Base-by-base conservation (phyloP, 2,888 invertebrate genomes). In the Elmis aenea region DNA sequence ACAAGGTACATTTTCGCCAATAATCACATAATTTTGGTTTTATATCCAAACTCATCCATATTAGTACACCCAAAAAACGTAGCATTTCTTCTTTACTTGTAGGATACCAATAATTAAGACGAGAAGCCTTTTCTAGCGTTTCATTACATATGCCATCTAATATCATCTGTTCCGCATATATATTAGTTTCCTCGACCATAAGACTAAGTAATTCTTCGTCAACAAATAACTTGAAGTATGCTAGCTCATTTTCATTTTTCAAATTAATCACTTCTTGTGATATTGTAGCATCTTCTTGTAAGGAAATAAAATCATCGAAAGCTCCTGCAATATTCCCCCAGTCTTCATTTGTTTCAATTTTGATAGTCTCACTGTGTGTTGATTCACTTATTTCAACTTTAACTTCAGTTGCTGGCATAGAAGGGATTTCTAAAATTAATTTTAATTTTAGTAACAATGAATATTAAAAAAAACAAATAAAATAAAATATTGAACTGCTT, bases 301-400 rank as follows among this genome's bases (percentile, higher is more conserved):
- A 28, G 6, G 11, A n/a, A n/a, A n/a, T 18, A 28, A 18, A 16
- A 11, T 28, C 2, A 10, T 16, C n/a, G 9, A 16, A 28, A 8
- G n/a, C 12, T 12, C 28, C 28, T 3, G 20, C 21, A 23, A 31
- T 10, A 13, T n/a, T 4, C 8, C 31, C 31, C 31, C 31, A 24
- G 3, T 31, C 31, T 16, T n/a, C n/a, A n/a, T 22, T 2, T 23
- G 2, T 10, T 13, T 3, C 14, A 18, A 9, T 20, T 11, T 5
- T 9, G 10, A n/a, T 18, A 28, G n/a, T 14, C 9, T 10, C 11
- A 11, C 8, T 5, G 3, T 6, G 6, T 3, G 10, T 13, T 10
- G 4, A n/a, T 16, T 28, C 28, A 16, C n/a, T 11, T 12, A 13
- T 4, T 14, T 23, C 31, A 31, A 5, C 23, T 23, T 31, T 13